Percentiles rank a stretch among this genome's conserved stretches.
Conservation (phyloP, 2,888 invertebrate genomes). For the Polyommatus iphigenia region DNA sequence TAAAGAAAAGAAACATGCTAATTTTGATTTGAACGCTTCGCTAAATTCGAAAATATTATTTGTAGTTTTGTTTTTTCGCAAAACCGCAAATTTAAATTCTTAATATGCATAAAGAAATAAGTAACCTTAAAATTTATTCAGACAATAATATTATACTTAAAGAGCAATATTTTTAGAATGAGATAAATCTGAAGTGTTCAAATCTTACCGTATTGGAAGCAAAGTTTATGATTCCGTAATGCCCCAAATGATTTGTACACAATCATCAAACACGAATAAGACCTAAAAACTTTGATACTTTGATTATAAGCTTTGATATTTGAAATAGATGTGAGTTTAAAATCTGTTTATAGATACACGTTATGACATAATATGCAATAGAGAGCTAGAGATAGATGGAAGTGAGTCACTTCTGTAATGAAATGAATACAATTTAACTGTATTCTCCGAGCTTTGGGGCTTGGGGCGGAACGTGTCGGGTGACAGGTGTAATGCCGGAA, state of each 20-base stretch:
- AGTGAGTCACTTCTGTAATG: neutral
- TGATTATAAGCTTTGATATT: neutral
- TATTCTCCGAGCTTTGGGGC: neutral
- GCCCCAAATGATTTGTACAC: too few relatives aligned
- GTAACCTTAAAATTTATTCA: neutral
- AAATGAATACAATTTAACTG: neutral
- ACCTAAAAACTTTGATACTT: neutral
- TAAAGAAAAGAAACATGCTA: neutral
- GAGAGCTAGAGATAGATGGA: neutral
- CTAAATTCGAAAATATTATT: neutral
- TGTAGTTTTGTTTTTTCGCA: neutral
- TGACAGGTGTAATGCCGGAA: conserved; percentile 17
- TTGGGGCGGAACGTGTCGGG: conserved; percentile 6
- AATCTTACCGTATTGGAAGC: neutral
- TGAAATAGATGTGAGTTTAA: neutral
- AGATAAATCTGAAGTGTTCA: neutral
- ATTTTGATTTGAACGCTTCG: neutral
- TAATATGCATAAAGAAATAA: neutral
- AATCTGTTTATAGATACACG: too few relatives aligned
- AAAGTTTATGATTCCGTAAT: neutral
- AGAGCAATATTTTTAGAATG: neutral
- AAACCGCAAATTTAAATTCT: neutral
- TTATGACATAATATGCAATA: neutral
- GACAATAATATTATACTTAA: too few relatives aligned
- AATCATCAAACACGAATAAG: neutral